These are phyloP conservation scores for Boloria selene DNA, from an alignment of 2,888 invertebrate species.

Conservation along the genomic window DNA sequence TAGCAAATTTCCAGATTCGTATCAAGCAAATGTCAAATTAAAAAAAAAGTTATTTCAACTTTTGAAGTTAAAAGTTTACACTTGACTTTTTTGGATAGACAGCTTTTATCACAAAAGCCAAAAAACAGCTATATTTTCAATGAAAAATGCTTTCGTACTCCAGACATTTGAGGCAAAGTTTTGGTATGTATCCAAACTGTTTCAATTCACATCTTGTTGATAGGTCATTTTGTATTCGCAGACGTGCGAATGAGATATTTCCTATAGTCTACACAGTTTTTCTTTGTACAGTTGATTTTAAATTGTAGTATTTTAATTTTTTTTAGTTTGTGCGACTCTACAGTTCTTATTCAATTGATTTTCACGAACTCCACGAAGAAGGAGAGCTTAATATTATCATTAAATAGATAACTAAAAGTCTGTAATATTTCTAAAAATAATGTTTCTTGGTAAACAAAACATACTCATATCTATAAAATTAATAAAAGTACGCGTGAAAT, in stretches of 20 bases:
- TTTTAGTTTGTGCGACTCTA: too few species aligned
- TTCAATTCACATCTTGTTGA: slow-evolving; percentile 7
- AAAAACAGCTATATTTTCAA: slow-evolving; percentile 1
- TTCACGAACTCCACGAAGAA: too few species aligned
- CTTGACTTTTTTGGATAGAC: slow-evolving; percentile 1
- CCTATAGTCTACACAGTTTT: slow-evolving; percentile 1
- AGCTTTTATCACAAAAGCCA: neutral
- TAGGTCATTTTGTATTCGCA: slow-evolving; percentile 7
- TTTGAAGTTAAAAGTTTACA: neutral
- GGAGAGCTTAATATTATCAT: too few species aligned
- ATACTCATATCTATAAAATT: neutral
- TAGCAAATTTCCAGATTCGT: neutral
- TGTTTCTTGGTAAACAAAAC: too few species aligned
- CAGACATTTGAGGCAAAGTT: neutral
- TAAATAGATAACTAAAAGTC: too few species aligned
- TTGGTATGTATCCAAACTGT: slow-evolving; percentile 7
- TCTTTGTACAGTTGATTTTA: neutral
- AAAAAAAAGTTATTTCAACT: neutral
- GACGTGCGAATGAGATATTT: neutral
- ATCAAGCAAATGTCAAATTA: neutral
- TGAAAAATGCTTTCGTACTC: slow-evolving; percentile 8
- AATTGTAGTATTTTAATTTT: neutral
- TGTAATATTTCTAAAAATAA: too few species aligned
- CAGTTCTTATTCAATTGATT: too few species aligned
- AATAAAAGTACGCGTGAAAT: neutral